Base-by-base conservation (phyloP, 1,140 invertebrate genomes). In the Acromyrmex heyeri region DNA sequence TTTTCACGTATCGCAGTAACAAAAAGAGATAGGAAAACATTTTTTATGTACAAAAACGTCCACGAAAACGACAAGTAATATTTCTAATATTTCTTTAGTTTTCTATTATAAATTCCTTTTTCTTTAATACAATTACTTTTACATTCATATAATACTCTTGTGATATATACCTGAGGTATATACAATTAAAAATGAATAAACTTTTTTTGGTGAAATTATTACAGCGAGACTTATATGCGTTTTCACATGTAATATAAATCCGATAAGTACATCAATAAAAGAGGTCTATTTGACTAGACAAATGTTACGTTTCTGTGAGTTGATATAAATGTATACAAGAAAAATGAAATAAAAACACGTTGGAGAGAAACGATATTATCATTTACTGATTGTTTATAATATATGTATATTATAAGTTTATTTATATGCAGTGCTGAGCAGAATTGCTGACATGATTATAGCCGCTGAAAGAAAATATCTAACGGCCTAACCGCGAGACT, bases 321-420 rank as follows among this genome's bases (percentile, higher is more conserved):
- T 87, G 86, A 86, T 87, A 86, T 87, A 92, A 62, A 57, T 83
- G 61, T 88, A 82, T 27, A 81, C 44, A 81, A 86, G 18, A 85
- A 59, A 81, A 59, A 57, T 79, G 16, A 67, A 86, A 86, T 81
- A 81, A 86, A 86, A 82, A 65, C 24, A 67, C n/a, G 30, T 85
- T 50, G 16, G 34, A 86, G 24, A 69, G 27, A 79, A 86, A 62
- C 12, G 12, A 77, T 59, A 67, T 44, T n/a, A 14, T 21, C 4
- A 18, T 79, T 69, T 44, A 44, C 38, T 44, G 38, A 44, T 0
- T 7, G 34, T 38, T 38, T 38, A 38, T 38, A 38, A 38, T 44
- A 44, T 44, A 44, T 10, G 1, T 44, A 44, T 44, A 12, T 44
- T 44, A 38, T 38, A 30, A 78, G 59, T 85, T 65, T 65, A 85